Base-by-base conservation (phyloP, 1,140 invertebrate genomes). In the Polypedilum pembai region DNA sequence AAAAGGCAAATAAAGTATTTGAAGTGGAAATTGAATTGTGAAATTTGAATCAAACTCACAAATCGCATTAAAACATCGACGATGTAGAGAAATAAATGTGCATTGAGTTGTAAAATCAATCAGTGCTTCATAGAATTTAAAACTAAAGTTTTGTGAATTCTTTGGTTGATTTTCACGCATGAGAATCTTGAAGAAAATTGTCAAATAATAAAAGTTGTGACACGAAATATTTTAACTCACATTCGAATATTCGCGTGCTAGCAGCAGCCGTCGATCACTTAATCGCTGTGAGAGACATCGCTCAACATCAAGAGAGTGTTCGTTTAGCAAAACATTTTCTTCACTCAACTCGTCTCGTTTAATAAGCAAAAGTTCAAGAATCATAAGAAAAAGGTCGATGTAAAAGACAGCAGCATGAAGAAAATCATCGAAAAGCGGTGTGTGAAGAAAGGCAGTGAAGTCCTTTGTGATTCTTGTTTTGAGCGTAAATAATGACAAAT, bases 61-160 rank as follows among this genome's bases (percentile, higher is more conserved):
- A 69, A 69, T 69, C 17, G 65, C 17, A n/a, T 69, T 69, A 20
- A 69, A 69, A 69, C 17, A 69, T 69, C 20, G 65, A 10, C 20
- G 65, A 69, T 69, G 20, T 18, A 69, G 17, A n/a, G 65, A 17
- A 20, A 69, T 18, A 69, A 69, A 69, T 20, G 65, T 69, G 17
- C 65, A 69, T 69, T 69, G 65, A 69, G 20, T 69, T 69, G 65
- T 69, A 21, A 69, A 69, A 69, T 69, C 65, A 69, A 69, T 69
- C 65, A 69, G 17, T 21, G 65, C n/a, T 21, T 69, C 65, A 18
- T 18, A 69, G 17, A 56, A 56, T 33, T 33, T 33, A 3, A 33
- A 33, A 33, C 24, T 5, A 33, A 33, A 33, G 24, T 33, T 33
- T 33, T 33, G 1, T 33, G 24, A 33, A 33, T 33, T 33, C 5